A percentile compares a stretch with the other conserved stretches of the same genome.
These are phyloP conservation scores for Coryphaenoides rupestris DNA, from an alignment of 2,113 vertebrate genomes.

Conservation along the genomic window DNA sequence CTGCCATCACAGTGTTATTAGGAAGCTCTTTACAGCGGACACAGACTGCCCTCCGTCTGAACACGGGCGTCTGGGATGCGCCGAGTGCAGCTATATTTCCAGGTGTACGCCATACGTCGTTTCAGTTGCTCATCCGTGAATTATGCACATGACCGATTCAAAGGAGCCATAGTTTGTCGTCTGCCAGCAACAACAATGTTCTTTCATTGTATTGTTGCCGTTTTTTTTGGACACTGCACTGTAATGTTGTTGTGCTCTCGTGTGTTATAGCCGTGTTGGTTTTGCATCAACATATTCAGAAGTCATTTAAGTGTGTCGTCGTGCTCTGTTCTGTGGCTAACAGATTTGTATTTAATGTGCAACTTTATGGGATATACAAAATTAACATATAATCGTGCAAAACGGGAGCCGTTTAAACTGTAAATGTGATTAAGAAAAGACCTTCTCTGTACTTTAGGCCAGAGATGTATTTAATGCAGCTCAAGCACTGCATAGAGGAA, in stretches of 20 bases:
- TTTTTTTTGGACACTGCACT: conserved; percentile 38
- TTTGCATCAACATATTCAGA: conserved; percentile 28
- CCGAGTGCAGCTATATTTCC: no score
- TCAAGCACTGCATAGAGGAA: conserved; percentile 41
- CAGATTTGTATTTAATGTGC: conserved; percentile 57
- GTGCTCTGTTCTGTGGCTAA: conserved; percentile 50
- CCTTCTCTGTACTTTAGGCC: conserved; percentile 42
- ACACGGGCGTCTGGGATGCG: no score
- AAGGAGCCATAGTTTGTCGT: conserved; percentile 28
- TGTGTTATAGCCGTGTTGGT: conserved; percentile 43
- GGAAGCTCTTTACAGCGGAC: no score
- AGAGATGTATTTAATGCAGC: conserved; percentile 49
- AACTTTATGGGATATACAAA: conserved; percentile 42
- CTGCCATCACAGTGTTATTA: no score
- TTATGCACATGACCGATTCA: conserved; percentile 21
- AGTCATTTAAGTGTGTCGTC: conserved; percentile 35
- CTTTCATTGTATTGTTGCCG: conserved; percentile 36
- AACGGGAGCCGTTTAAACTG: conserved; percentile 31
- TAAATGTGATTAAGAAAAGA: conserved; percentile 45
- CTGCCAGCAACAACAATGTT: conserved; percentile 33
- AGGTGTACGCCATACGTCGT: background rate
- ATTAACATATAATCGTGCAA: conserved; percentile 34
- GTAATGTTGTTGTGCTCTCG: conserved; percentile 18
- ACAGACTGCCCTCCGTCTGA: no score
- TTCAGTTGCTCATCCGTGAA: conserved; percentile 34